These are phyloP conservation scores for Scomber scombrus DNA, from an alignment of 2,113 vertebrate genomes.

Conservation along the genomic window DNA sequence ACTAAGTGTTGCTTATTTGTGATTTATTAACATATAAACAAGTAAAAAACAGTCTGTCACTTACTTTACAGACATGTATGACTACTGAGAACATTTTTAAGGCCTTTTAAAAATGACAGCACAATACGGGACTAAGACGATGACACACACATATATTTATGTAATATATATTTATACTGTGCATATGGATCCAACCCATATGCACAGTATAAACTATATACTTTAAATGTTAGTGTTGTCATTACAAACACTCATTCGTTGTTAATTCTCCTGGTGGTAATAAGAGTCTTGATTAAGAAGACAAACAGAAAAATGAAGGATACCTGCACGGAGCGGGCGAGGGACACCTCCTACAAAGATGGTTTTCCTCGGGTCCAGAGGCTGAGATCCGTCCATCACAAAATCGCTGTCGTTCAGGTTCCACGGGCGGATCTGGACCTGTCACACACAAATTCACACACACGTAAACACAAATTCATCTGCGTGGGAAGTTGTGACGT, in stretches of 20 bases:
- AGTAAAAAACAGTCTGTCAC: neutral
- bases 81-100: neutral
- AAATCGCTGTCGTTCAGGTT: conserved; percentile 99
- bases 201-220: neutral
- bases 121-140: neutral
- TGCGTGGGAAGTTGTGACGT: neutral
- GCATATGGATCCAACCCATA: neutral
- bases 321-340: conserved; percentile 98
- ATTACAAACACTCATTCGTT: conserved; percentile 29
- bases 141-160: neutral
- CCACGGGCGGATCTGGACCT: conserved; percentile 99
- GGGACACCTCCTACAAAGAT: conserved; percentile 99
- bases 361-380: conserved; percentile 98
- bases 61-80: no score
- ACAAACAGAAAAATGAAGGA: neutral
- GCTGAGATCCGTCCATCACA: conserved; percentile 99
- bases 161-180: no score
- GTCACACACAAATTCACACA: conserved; percentile 37
- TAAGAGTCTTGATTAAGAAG: neutral
- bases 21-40: neutral
- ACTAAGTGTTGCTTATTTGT: neutral
- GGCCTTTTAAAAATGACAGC: neutral
- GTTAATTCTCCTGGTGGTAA: neutral
- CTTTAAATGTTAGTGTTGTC: conserved; percentile 24
- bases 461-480: neutral